Percentiles rank a stretch among this genome's conserved stretches.
These are phyloP conservation scores for Pomatorhinus ruficollis DNA, from an alignment of 2,113 vertebrate genomes.

Conservation along the genomic window DNA sequence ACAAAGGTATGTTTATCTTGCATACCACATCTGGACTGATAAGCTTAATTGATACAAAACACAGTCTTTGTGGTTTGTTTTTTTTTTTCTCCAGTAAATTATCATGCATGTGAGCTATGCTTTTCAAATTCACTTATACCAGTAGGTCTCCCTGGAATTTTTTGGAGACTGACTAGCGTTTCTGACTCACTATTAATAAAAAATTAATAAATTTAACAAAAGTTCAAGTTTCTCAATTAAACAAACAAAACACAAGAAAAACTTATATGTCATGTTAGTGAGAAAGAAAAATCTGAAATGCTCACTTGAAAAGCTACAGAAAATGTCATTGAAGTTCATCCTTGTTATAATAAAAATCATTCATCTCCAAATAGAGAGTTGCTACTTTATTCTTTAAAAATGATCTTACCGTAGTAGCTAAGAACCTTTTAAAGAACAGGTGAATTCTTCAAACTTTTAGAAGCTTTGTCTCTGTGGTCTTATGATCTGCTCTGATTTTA, in stretches of 20 bases:
- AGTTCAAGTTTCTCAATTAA: background rate
- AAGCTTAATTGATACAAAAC: conserved; percentile 34
- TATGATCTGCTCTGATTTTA: background rate
- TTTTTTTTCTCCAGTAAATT: background rate
- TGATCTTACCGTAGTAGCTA: background rate
- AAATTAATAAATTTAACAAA: background rate
- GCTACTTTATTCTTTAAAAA: background rate
- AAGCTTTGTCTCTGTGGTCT: background rate
- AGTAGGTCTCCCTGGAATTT: background rate
- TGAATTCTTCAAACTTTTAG: background rate
- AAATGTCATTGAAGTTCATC: background rate
- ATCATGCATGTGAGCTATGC: background rate
- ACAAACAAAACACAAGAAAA: background rate
- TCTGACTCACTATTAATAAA: background rate
- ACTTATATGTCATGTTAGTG: background rate
- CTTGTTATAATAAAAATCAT: background rate
- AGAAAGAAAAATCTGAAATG: background rate
- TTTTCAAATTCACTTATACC: background rate
- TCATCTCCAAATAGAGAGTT: background rate
- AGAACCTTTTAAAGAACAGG: background rate
- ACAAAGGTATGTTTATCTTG: conserved; percentile 31
- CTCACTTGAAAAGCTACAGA: background rate
- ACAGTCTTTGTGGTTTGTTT: background rate
- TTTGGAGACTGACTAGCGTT: background rate
- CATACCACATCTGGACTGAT: conserved; percentile 41